Conservation (phyloP, 1,140 invertebrate species). For the Chlorops oryzae region DNA sequence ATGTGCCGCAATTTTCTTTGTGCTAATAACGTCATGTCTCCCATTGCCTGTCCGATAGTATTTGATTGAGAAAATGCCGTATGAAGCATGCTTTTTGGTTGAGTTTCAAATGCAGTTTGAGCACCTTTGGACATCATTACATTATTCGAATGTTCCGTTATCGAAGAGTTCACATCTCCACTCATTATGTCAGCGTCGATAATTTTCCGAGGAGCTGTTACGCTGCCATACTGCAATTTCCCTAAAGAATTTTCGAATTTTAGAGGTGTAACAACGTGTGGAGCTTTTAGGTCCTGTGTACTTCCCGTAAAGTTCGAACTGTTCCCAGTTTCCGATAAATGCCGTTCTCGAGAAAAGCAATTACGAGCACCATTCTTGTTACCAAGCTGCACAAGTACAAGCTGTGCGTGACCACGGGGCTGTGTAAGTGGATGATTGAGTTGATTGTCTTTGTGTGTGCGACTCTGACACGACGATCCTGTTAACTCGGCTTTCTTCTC, state of each 20-base stretch:
- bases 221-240: constrained; percentile 77
- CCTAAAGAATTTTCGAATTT: constrained; percentile 91
- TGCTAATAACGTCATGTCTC: constrained; percentile 25
- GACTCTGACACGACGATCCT: constrained; percentile 51
- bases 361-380: constrained; percentile 46
- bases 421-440: constrained; percentile 55
- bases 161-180: constrained; percentile 45
- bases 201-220: constrained; percentile 88
- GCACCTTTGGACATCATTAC: constrained; percentile 26
- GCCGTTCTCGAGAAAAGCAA: constrained; percentile 48
- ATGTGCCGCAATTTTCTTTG: constrained; percentile 63
- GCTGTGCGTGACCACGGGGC: constrained; percentile 46
- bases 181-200: constrained; percentile 80
- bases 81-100: constrained; percentile 23
- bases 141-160: constrained; percentile 41
- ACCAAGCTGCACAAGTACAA: constrained; percentile 41
- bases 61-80: constrained; percentile 1
- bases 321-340: constrained; percentile 49
- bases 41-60: constrained; percentile 10
- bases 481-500: constrained; percentile 55
- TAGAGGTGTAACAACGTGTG: constrained; percentile 63
- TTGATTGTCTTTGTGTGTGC: constrained; percentile 57
- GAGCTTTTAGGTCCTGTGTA: constrained; percentile 31
- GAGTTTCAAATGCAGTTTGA: neutral
- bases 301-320: constrained; percentile 49